Percentiles rank a stretch among this genome's conserved stretches.
Conservation (phyloP, 1,140 invertebrate species). For the Ceratosolen fusciceps region DNA sequence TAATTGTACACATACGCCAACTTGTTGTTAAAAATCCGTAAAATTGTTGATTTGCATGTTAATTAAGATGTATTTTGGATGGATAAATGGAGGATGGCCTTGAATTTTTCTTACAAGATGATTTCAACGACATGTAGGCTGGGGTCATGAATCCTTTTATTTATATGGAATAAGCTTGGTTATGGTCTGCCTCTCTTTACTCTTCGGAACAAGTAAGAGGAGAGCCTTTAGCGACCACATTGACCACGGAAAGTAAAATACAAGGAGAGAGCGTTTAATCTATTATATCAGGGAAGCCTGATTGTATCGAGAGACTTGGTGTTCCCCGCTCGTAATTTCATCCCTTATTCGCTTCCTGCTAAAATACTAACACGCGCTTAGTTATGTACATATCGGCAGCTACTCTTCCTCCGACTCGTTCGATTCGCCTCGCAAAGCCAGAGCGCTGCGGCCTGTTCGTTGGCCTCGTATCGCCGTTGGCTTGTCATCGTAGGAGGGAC, state of each 20-base stretch:
- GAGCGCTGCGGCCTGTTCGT: conserved; percentile 32
- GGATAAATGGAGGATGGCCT: too few species aligned
- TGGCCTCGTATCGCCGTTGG: not conserved
- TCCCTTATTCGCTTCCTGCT: not conserved
- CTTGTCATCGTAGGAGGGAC: conserved; percentile 7
- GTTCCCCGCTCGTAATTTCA: conserved; percentile 64
- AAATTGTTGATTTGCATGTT: too few species aligned
- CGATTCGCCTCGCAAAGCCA: not conserved
- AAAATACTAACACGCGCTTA: conserved; percentile 1
- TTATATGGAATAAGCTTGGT: too few species aligned
- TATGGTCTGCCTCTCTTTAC: not conserved
- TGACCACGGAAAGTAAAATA: conserved; percentile 60
- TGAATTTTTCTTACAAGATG: too few species aligned
- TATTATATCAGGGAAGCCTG: conserved; percentile 66
- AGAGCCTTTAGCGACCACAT: not conserved
- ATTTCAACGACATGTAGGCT: too few species aligned
- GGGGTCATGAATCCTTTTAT: too few species aligned
- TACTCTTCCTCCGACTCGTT: conserved; percentile 31
- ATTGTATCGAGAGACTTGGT: conserved; percentile 70
- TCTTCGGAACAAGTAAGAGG: not conserved
- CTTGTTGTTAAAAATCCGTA: not conserved
- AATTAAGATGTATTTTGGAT: too few species aligned
- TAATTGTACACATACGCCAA: too few species aligned
- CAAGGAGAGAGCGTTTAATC: conserved; percentile 64
- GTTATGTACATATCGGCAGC: conserved; percentile 48